These are phyloP conservation scores for Ptilodon capucinus DNA, from an alignment of 2,888 invertebrate genomes.

Conservation along the genomic window DNA sequence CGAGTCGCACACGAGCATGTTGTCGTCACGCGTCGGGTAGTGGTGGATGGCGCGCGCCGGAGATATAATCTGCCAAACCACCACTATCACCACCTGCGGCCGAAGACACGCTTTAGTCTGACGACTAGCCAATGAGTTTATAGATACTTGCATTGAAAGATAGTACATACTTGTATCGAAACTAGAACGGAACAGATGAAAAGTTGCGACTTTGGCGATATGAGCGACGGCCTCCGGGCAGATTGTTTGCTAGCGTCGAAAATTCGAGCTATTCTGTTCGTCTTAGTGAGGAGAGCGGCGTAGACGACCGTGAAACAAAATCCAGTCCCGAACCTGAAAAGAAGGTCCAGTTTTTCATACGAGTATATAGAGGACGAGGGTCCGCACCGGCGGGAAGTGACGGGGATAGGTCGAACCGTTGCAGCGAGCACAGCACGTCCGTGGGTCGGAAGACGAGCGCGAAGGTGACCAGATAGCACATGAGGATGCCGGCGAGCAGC, in stretches of 20 bases:
- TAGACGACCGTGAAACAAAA: slow-evolving; percentile 98
- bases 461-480: slow-evolving; percentile 97
- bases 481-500: slow-evolving; percentile 92
- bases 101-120: neutral
- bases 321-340: slow-evolving; percentile 91
- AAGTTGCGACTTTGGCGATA: slow-evolving; percentile 94
- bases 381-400: neutral
- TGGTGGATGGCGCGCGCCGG: slow-evolving; percentile 95
- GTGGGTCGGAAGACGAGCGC: slow-evolving; percentile 93
- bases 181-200: slow-evolving; percentile 94
- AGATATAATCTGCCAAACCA: slow-evolving; percentile 94
- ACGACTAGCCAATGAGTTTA: neutral
- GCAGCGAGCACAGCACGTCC: slow-evolving; percentile 93
- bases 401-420: slow-evolving; percentile 83
- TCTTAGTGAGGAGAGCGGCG: slow-evolving; percentile 97
- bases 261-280: slow-evolving; percentile 97
- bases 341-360: neutral
- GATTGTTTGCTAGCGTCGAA: slow-evolving; percentile 97
- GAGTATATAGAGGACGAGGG: neutral
- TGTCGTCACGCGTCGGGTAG: slow-evolving; percentile 93
- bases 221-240: slow-evolving; percentile 95
- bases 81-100: slow-evolving; percentile 88
- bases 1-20: slow-evolving; percentile 94
- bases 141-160: too few species aligned
- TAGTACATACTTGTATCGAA: slow-evolving; percentile 88